Evolutionary conservation across 2,888 invertebrate genomes (phyloP), one percentile per base, ranked within the genome.

Genomic region (Heliconius hortense): DNA sequence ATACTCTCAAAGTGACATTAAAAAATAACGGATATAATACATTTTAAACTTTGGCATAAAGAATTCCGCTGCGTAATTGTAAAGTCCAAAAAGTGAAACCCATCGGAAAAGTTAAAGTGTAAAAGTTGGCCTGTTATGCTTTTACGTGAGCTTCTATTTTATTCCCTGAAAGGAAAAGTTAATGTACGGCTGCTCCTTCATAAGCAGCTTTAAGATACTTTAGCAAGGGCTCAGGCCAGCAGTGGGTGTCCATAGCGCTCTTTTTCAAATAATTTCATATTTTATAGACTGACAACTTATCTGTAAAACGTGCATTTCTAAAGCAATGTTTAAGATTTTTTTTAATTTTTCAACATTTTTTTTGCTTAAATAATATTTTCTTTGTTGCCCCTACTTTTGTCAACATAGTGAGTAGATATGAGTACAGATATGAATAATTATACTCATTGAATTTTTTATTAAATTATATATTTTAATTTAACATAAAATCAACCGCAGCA

Each of bases 201-300:
- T 84, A 84, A 85, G 82, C 82, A 80, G 81, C 81, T 85, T 83
- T 84, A 82, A 82, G 82, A 82, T 83, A 81, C 82, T 84, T 84
- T 80, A 76, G 79, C 74, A 75, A 75, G 76, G 76, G 80, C 76
- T 71, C 71, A 74, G 69, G 75, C 73, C 76, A 48, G 63, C 64
- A 72, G 67, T 73, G 15, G 39, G 60, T 43, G 71, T 59, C 26
- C 60, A 26, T 60, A 24, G 18, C 18, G 21, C 11, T 71, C 39
- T 59, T 18, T 70, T 39, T 60, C 35, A 71, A 26, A 71, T 71
- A 31, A 69, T 31, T 53, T 21, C 28, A 21, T 28, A 18, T 68
- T 68, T 43, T 48, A 68, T 53, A 28, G 1, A 24, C 13, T 13
- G 39, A 11, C 24, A 13, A 39, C 2, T n/a, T 66, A 15, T 64